Evolutionary conservation across 2,888 invertebrate genomes (phyloP).

Genomic region (Euspilapteryx auroguttella): DNA sequence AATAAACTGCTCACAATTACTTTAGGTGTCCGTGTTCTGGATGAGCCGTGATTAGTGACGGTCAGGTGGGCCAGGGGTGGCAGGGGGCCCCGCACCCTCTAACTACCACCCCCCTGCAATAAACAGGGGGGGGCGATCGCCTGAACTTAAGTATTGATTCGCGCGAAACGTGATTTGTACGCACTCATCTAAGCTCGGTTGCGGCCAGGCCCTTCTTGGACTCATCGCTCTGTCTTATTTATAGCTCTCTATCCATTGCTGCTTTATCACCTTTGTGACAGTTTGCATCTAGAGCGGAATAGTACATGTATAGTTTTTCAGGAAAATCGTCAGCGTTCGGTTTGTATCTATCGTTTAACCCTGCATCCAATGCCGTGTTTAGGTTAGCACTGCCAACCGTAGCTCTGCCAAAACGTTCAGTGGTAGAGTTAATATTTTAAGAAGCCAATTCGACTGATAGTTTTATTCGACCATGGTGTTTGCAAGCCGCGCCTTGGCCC

Average conservation of each 20-base stretch:
- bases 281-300: too few species aligned
- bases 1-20: slow-evolving; percentile 42
- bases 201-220: slow-evolving; percentile 24
- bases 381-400: too few species aligned
- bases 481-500: not conserved
- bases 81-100: slow-evolving; percentile 27
- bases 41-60: slow-evolving; percentile 60
- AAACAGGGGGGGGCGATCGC: slow-evolving; percentile 57
- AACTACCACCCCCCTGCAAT: slow-evolving; percentile 35
- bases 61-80: slow-evolving; percentile 43
- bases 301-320: too few species aligned
- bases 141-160: slow-evolving; percentile 62
- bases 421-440: too few species aligned
- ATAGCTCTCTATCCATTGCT: slow-evolving; percentile 9
- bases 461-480: too few species aligned
- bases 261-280: too few species aligned
- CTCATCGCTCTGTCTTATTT: slow-evolving; percentile 20
- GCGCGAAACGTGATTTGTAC: slow-evolving; percentile 62
- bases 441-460: too few species aligned
- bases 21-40: slow-evolving; percentile 51
- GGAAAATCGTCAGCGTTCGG: too few species aligned
- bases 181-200: slow-evolving; percentile 55
- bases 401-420: too few species aligned
- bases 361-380: too few species aligned
- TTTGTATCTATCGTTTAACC: too few species aligned